Evolutionary conservation across 2,888 invertebrate species (phyloP).

Genomic region (Yponomeuta evonymella): DNA sequence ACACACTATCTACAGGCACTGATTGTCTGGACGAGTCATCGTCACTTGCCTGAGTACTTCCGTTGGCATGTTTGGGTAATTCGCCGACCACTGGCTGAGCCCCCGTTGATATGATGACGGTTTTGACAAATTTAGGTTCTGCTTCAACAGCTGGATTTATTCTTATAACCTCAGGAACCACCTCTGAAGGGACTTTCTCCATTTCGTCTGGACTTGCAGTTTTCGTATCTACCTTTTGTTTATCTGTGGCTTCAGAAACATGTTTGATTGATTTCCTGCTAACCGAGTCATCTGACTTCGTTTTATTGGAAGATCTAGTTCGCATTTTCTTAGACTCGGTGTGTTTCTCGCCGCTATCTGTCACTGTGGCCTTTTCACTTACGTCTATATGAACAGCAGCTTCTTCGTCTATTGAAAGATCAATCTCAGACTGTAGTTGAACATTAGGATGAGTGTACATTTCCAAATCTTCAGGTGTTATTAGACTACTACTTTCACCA

Average conservation of each 20-base stretch:
- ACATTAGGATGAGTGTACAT: constrained; percentile 24
- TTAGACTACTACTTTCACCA: constrained; percentile 62
- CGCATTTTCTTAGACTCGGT: not conserved
- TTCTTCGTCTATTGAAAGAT: not conserved
- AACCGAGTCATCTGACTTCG: not conserved
- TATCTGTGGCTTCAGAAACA: not conserved
- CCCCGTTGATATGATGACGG: constrained; percentile 28
- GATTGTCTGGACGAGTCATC: not conserved
- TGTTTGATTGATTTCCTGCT: not conserved
- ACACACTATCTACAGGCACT: not conserved
- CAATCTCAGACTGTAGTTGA: not conserved
- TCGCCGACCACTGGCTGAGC: not conserved
- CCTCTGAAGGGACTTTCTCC: not conserved
- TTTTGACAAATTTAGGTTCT: constrained; percentile 39
- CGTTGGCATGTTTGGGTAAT: not conserved
- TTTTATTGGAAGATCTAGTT: not conserved
- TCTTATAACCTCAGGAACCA: not conserved
- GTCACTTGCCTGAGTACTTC: not conserved
- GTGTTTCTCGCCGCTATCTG: not conserved
- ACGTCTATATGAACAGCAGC: not conserved
- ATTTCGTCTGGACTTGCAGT: not conserved
- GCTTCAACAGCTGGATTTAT: constrained; percentile 6
- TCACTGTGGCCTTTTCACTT: not conserved
- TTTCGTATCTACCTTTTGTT: not conserved
- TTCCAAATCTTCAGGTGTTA: constrained; percentile 63